Base-by-base conservation (phyloP, 2,113 vertebrate species). In the Corvus moneduloides region DNA sequence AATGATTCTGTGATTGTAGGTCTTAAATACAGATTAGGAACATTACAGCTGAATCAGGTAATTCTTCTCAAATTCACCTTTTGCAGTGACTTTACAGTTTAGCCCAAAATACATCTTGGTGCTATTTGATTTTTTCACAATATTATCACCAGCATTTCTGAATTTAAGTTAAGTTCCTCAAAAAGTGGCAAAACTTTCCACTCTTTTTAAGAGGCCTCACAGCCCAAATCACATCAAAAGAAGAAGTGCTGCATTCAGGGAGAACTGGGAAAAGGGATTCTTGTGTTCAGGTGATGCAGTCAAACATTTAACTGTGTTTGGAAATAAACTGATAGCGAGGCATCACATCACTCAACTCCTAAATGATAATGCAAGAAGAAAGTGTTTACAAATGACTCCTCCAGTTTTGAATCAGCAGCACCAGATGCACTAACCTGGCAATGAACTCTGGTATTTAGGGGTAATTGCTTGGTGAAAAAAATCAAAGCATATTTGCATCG, bases 361-460 rank as follows among this genome's bases (percentile, higher is more conserved):
- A 58, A 81, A 43, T 0, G 15, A 64, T 55, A 86, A 91, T 67
- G 87, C 52, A 49, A n/a, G 64, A 52, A 63, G 32, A 74, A 93
- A 94, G 86, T 69, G 83, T 93, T 95, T 90, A 94, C 79, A 83
- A 87, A 74, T 1, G 48, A 94, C 41, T n/a, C 39, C 73, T 84
- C 72, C 74, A 56, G 88, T 56, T 87, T 17, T 23, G 80, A 63
- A 81, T 90, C 48, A 58, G 78, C 6, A 54, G 72, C 78, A 90
- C 75, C 64, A 90, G 76, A 59, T 28, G 68, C 64, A 49, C 93
- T 91, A 96, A 94, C 93, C 97, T 35, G 72, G 82, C 84, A 52
- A 13, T 95, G 95, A 95, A 94, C 88, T 87, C 88, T 94, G 92
- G 58, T 97, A 80, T 97, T 93, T 96, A 51, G 77, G 73, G 95